Base-by-base conservation (phyloP, 2,113 vertebrate genomes). In the Lucifuga dentata region DNA sequence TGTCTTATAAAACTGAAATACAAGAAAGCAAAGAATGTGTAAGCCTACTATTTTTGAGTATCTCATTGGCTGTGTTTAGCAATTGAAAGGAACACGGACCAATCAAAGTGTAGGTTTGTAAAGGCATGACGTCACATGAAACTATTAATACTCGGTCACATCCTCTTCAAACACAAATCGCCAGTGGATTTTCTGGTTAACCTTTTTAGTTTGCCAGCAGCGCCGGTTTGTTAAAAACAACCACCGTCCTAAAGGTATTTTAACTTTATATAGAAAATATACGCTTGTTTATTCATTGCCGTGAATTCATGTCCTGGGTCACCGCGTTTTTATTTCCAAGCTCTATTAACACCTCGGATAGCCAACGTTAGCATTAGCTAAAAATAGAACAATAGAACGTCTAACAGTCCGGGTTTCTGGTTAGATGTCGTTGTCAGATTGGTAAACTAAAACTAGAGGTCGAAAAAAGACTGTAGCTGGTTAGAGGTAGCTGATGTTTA, bases 381-480 rank as follows among this genome's bases (percentile, higher is more conserved):
- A 68, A 77, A 83, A 80, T 73, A 76, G 90, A 86, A 91, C 90
- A 91, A 91, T 91, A 45, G 85, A 35, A 3, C 15, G 13, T 38
- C 15, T 15, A 13, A 5, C 12, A 11, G 20, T 44, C 48, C 21
- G 6, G 2, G 19, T 41, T 43, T 8, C 8, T 26, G 3, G 8
- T 9, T 24, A 8, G 61, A 64, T 9, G 2, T 40, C n/a, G 5
- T 1, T 0, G 2, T 15, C 24, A 2, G 1, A 1, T 3, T 11
- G 3, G 1, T 49, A 1, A 32, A 8, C 1, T 11, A 2, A 66
- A 36, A 21, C 1, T 0, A 1, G 0, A 20, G 16, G 1, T 2
- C 0, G 1, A 5, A 1, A 44, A 48, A n/a, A n/a, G n/a, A n/a
- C n/a, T n/a, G n/a, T n/a, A n/a, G n/a, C n/a, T n/a, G n/a, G n/a